Percentiles rank a stretch among this genome's conserved stretches.
phyloP scores from a whole-genome alignment of 35 echinoderm and acorn worm genomes.

The Holothuria glaberrima region DNA sequence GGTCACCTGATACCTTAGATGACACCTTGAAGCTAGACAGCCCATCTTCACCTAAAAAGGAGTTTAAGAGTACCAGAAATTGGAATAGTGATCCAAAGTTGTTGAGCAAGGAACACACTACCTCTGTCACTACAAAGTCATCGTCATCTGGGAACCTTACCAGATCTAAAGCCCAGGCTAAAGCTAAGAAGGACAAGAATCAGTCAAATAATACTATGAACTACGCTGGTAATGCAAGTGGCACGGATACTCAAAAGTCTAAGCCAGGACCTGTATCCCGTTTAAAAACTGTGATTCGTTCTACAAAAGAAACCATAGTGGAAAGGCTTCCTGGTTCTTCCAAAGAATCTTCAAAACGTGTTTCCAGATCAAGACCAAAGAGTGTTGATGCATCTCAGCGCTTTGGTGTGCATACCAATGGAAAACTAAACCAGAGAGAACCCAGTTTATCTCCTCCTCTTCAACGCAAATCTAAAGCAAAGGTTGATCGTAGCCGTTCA shows the following conservation, averaged over 20 bases:
- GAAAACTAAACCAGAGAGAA: constrained; percentile 15
- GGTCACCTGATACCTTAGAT: neutral
- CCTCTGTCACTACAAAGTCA: constrained; percentile 17
- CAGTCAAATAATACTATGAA: constrained; percentile 33
- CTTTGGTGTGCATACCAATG: constrained; percentile 15
- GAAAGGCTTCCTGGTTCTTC: constrained; percentile 48
- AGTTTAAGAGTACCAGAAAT: constrained; percentile 7
- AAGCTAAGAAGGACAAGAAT: neutral
- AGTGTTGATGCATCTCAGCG: constrained; percentile 54
- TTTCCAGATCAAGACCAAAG: constrained; percentile 22
- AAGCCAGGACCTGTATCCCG: constrained; percentile 33
- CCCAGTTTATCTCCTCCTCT: constrained; percentile 37
- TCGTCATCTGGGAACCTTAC: constrained; percentile 44
- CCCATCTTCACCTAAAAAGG: constrained; percentile 28
- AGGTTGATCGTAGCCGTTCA: constrained; percentile 44
- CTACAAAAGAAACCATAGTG: constrained; percentile 46
- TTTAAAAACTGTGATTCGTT: constrained; percentile 46
- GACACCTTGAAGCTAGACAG: constrained; percentile 32
- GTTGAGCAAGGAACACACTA: neutral
- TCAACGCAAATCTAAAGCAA: constrained; percentile 4
- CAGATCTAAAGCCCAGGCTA: neutral
- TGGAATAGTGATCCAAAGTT: constrained; percentile 60
- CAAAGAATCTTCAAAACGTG: neutral
- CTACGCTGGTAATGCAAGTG: constrained; percentile 14
- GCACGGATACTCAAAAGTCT: constrained; percentile 41